phyloP scores from a whole-genome alignment of 53 echinoderm and acorn worm species.

The Apostichopus leukothele region DNA sequence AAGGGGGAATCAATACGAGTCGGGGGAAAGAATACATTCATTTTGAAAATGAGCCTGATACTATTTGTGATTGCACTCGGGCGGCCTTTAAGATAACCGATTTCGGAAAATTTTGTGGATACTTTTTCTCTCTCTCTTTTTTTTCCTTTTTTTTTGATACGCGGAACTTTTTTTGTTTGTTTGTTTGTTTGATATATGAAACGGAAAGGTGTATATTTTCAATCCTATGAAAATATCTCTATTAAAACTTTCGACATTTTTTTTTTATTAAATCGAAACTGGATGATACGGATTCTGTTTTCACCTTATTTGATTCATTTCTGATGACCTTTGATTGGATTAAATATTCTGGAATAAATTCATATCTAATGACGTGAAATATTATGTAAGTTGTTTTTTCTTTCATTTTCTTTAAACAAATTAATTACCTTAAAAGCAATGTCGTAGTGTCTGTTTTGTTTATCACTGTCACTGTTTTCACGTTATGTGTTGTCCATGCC shows the following conservation, averaged over 20 bases:
- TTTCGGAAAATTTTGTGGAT: background rate
- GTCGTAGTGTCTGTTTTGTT: background rate
- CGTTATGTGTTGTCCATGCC: no score
- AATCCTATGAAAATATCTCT: background rate
- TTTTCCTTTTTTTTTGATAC: background rate
- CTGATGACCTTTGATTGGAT: background rate
- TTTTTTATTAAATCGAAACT: background rate
- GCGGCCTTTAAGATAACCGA: constrained; percentile 17
- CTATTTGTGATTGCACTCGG: background rate
- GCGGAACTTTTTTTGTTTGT: background rate
- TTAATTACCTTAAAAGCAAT: background rate
- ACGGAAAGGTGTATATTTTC: background rate
- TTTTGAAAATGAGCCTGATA: constrained; percentile 17
- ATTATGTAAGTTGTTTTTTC: background rate
- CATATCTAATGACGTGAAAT: background rate
- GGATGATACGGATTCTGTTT: background rate
- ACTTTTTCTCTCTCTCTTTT: background rate
- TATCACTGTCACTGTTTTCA: background rate
- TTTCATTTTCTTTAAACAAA: background rate
- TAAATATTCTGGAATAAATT: constrained; percentile 5
- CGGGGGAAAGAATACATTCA: constrained; percentile 2
- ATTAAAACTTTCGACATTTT: background rate
- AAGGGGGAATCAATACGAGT: constrained; percentile 15
- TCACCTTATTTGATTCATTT: background rate
- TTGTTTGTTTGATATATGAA: background rate